These are phyloP conservation scores for Sinocyclocheilus anshuiensis DNA, from an alignment of 2,113 vertebrate species.

Conservation along the genomic window DNA sequence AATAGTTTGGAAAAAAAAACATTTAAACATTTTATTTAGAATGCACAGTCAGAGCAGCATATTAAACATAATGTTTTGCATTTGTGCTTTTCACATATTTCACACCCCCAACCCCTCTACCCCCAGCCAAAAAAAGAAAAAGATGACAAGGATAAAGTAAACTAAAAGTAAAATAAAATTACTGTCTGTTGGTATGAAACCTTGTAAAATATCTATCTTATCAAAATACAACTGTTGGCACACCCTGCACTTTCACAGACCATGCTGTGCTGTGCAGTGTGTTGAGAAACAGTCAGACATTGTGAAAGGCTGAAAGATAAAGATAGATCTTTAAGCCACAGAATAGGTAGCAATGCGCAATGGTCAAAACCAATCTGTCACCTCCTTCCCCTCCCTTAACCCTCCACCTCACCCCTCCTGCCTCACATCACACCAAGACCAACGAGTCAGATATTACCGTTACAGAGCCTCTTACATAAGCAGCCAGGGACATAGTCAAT, in stretches of 20 bases:
- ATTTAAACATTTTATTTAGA: background rate
- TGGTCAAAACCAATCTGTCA: slow-evolving; percentile 31
- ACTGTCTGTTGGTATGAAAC: background rate
- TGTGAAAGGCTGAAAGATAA: slow-evolving; percentile 12
- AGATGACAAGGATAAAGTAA: background rate
- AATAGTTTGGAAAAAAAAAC: background rate
- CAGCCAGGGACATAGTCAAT: slow-evolving; percentile 17
- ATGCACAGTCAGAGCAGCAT: background rate
- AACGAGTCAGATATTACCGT: slow-evolving; percentile 19
- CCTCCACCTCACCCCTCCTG: background rate
- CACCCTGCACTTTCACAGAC: background rate
- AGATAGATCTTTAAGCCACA: slow-evolving; percentile 16
- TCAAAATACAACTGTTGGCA: slow-evolving; percentile 2
- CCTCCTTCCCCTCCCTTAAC: background rate
- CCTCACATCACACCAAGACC: slow-evolving; percentile 16
- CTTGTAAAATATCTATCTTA: background rate
- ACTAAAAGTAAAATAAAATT: background rate
- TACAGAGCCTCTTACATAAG: slow-evolving; percentile 41
- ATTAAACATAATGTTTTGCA: background rate
- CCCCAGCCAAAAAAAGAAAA: background rate
- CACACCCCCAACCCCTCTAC: background rate
- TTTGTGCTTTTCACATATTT: background rate
- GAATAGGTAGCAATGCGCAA: background rate
- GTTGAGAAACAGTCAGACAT: background rate
- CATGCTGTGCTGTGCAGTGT: background rate